Evolutionary conservation across 2,888 invertebrate species (phyloP).

Genomic region (Sphinx pinastri): DNA sequence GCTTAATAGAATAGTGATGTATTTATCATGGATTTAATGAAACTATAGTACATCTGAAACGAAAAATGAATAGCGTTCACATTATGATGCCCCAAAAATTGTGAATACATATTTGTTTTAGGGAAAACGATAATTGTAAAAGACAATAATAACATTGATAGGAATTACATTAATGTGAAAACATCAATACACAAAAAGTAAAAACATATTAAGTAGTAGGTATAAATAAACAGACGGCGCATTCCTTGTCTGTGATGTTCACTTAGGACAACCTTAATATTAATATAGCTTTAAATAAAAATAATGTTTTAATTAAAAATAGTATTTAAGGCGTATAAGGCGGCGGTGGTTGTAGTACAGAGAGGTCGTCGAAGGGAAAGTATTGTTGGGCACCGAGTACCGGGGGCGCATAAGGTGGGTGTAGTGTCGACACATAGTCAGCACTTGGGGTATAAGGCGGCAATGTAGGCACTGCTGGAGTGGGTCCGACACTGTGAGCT

Average conservation of each 20-base stretch:
- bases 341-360: slow-evolving; percentile 79
- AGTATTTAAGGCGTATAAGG: slow-evolving; percentile 78
- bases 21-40: too few species aligned
- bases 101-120: too few species aligned
- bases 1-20: too few species aligned
- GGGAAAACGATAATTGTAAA: too few species aligned
- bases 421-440: slow-evolving; percentile 61
- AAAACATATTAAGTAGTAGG: neutral
- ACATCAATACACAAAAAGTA: neutral
- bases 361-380: slow-evolving; percentile 78
- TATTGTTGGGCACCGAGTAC: slow-evolving; percentile 73
- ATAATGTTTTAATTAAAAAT: slow-evolving; percentile 35
- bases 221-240: slow-evolving; percentile 6
- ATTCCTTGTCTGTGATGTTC: slow-evolving; percentile 9
- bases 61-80: too few species aligned
- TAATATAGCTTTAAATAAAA: slow-evolving; percentile 40
- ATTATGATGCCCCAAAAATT: too few species aligned
- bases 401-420: slow-evolving; percentile 67
- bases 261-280: slow-evolving; percentile 24
- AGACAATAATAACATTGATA: too few species aligned
- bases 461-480: slow-evolving; percentile 81
- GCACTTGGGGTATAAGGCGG: slow-evolving; percentile 85
- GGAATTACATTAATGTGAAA: neutral
- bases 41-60: too few species aligned
- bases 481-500: slow-evolving; percentile 84